phyloP scores from a whole-genome alignment of 2,797 vertebrate genomes.

The Silurus lanzhouensis region DNA sequence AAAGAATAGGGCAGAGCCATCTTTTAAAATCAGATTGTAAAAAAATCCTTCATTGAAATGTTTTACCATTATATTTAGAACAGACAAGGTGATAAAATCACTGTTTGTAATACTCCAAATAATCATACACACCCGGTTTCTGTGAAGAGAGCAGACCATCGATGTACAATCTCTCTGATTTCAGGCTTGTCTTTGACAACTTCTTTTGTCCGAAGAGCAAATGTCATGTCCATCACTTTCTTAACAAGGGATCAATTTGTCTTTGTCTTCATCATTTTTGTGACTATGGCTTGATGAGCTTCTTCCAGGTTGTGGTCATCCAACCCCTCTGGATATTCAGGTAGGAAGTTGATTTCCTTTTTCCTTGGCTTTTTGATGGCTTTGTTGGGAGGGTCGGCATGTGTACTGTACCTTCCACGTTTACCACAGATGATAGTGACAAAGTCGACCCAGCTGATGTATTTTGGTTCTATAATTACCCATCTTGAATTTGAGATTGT shows the following conservation, averaged over 20 bases:
- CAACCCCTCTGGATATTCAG: conserved; percentile 41
- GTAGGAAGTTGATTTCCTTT: conserved; percentile 45
- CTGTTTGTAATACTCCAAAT: no score
- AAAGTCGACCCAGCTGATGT: conserved; percentile 5
- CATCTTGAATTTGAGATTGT: conserved; percentile 42
- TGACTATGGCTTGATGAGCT: conserved; percentile 15
- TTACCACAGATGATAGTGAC: conserved; percentile 51
- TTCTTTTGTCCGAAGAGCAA: conserved; percentile 49
- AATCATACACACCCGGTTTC: conserved; percentile 15
- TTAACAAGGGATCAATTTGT: conserved; percentile 32
- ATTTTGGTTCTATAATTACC: conserved; percentile 50
- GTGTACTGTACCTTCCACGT: conserved; percentile 29
- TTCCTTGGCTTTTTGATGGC: conserved; percentile 47
- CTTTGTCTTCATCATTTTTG: conserved; percentile 53
- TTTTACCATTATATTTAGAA: no score
- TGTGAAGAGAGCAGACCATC: conserved; percentile 29
- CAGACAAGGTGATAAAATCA: no score
- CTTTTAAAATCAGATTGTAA: no score
- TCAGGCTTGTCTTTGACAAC: conserved; percentile 28
- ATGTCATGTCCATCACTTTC: conserved; percentile 41
- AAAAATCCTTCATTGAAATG: no score
- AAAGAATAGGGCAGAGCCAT: no score
- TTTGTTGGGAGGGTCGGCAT: conserved; percentile 34
- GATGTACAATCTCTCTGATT: conserved; percentile 19
- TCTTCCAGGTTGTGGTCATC: conserved; percentile 44